Evolutionary conservation across 1,140 invertebrate genomes (phyloP).

Genomic region (Drosophila guanche): DNA sequence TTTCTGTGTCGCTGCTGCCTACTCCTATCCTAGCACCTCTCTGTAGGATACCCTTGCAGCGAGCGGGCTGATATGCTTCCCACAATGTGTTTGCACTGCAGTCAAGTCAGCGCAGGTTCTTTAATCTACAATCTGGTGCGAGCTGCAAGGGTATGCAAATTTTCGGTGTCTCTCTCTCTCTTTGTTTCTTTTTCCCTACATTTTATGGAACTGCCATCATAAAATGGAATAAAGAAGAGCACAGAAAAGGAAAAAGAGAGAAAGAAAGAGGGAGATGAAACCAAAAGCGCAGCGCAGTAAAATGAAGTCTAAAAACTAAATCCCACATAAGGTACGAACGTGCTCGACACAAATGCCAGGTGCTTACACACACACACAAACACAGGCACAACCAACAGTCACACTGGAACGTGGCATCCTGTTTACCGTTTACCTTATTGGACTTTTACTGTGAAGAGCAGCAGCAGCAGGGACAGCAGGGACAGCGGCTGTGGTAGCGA

Average conservation of each 20-base stretch:
- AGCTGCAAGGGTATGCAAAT: too few species aligned
- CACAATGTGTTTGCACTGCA: too few species aligned
- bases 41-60: not conserved
- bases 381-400: not conserved
- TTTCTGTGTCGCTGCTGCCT: conserved; percentile 36
- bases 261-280: conserved; percentile 40
- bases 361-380: conserved; percentile 51
- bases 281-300: conserved; percentile 80
- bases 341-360: conserved; percentile 81
- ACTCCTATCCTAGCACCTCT: conserved; percentile 34
- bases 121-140: too few species aligned
- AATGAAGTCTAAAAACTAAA: conserved; percentile 82
- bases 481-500: not conserved
- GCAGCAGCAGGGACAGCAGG: too few species aligned
- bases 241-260: not conserved
- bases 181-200: conserved; percentile 29
- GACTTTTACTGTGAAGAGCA: conserved; percentile 58
- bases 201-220: conserved; percentile 74
- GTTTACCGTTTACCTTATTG: conserved; percentile 68
- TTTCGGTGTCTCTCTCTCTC: not conserved
- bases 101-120: too few species aligned
- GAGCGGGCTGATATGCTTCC: too few species aligned
- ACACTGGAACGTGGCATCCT: conserved; percentile 15
- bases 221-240: conserved; percentile 72
- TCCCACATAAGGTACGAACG: conserved; percentile 80